A percentile compares a stretch with the other conserved stretches of the same genome.
Conservation (phyloP, 2,888 invertebrate species). For the Mythimna vitellina region DNA sequence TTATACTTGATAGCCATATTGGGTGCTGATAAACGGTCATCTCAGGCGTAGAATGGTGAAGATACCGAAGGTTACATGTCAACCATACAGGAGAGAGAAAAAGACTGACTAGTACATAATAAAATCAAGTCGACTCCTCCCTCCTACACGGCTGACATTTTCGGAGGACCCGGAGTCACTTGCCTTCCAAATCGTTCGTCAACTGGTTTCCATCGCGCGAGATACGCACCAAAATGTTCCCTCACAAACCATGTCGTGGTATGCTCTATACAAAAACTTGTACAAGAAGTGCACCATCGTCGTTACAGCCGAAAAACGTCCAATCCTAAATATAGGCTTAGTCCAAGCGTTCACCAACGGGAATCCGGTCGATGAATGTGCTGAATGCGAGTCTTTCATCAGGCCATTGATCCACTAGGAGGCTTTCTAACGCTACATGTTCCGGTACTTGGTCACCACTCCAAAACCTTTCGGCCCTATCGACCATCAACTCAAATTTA, state of each 20-base stretch:
- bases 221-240: neutral
- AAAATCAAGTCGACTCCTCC: slow-evolving; percentile 92
- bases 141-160: slow-evolving; percentile 90
- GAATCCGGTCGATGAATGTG: too few species aligned
- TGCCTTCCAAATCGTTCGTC: neutral
- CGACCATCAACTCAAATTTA: too few species aligned
- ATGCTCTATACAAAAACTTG: neutral
- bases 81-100: slow-evolving; percentile 94
- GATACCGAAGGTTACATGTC: slow-evolving; percentile 83
- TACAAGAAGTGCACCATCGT: too few species aligned
- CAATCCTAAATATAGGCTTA: neutral
- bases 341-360: neutral
- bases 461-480: too few species aligned
- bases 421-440: too few species aligned
- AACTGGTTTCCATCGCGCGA: neutral
- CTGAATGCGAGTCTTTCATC: neutral
- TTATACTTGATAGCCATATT: slow-evolving; percentile 75
- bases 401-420: neutral
- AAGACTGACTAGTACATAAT: slow-evolving; percentile 92
- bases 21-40: slow-evolving; percentile 28
- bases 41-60: slow-evolving; percentile 46
- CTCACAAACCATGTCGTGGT: neutral
- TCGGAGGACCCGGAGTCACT: neutral
- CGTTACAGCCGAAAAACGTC: neutral
- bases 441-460: too few species aligned